Evolutionary conservation across 2,797 vertebrate species (phyloP), one percentile per base, ranked within the genome.

Genomic region (Acanthornis magna): DNA sequence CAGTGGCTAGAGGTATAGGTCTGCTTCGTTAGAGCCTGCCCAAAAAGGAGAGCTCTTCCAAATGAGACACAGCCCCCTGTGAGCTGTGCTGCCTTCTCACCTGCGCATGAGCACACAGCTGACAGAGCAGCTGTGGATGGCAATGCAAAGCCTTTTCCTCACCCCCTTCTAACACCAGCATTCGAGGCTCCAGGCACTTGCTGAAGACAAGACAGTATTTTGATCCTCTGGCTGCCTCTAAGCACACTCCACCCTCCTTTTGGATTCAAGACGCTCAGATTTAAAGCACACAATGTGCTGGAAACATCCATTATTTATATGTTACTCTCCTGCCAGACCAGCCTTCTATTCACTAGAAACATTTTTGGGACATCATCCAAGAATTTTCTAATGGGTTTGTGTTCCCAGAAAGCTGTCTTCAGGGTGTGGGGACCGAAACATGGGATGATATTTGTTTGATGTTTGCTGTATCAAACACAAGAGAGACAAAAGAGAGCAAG

Each of bases 321-420:
- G 65, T 76, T 68, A 89, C 89, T 83, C 77, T 86, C 76, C 68
- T 97, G 90, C 71, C 89, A 90, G 75, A 89, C 70, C 82, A 96
- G 93, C 89, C 81, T 93, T 96, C 77, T 96, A 10, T 92, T 94
- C 88, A 85, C 91, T 96, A 85, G 90, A 95, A 97, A 95, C 91
- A 93, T 86, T 88, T 84, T 94, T 92, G 89, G 95, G 95, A 96
- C 25, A 9, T 51, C 50, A 71, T 95, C 95, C 96, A 97, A 91
- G 89, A 85, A 53, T 95, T 85, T 95, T 71, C 94, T 91, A 89
- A 93, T 91, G 94, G 68, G 63, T 87, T 50, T 81, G 27, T 88
- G 58, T 63, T 95, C 90, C 66, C 54, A 74, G 84, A 84, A 82
- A 82, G 45, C 75, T 53, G 38, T 89, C 93, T 93, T 85, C 70